phyloP scores from a whole-genome alignment of 2,113 vertebrate genomes.

The Cardinalis cardinalis region DNA sequence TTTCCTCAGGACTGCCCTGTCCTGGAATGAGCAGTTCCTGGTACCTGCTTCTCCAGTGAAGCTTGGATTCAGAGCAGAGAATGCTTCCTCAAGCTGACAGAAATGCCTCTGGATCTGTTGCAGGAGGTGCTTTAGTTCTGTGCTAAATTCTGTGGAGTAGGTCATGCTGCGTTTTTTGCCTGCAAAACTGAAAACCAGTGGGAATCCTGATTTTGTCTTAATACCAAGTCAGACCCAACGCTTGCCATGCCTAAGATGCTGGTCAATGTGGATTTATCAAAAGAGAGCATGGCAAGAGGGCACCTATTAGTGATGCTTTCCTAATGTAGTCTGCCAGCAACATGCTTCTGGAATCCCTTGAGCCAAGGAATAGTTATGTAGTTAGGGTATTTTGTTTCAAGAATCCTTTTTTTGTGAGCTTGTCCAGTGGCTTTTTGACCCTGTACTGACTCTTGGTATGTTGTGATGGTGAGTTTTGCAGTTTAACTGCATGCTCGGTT shows the following conservation, averaged over 20 bases:
- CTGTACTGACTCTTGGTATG: neutral
- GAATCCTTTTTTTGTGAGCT: neutral
- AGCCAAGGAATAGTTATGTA: neutral
- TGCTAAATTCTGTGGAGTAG: neutral
- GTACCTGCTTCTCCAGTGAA: neutral
- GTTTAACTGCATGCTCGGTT: neutral
- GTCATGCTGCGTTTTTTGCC: neutral
- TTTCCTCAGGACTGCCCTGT: constrained; percentile 19
- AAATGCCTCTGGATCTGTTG: neutral
- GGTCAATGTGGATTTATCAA: neutral
- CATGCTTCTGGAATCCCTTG: neutral
- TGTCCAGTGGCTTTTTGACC: neutral
- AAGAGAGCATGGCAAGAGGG: neutral
- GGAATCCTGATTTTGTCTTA: neutral
- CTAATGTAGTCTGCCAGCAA: neutral
- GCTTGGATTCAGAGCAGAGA: neutral
- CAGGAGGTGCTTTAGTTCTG: neutral
- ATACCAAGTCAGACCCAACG: neutral
- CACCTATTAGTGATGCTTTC: neutral
- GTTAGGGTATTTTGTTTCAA: neutral
- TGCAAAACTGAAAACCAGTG: neutral
- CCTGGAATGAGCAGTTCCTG: constrained; percentile 39
- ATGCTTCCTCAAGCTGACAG: neutral
- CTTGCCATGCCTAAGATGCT: neutral
- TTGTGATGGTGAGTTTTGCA: neutral